Conservation (phyloP, 2,888 invertebrate species). For the Marronus borbonicus region DNA sequence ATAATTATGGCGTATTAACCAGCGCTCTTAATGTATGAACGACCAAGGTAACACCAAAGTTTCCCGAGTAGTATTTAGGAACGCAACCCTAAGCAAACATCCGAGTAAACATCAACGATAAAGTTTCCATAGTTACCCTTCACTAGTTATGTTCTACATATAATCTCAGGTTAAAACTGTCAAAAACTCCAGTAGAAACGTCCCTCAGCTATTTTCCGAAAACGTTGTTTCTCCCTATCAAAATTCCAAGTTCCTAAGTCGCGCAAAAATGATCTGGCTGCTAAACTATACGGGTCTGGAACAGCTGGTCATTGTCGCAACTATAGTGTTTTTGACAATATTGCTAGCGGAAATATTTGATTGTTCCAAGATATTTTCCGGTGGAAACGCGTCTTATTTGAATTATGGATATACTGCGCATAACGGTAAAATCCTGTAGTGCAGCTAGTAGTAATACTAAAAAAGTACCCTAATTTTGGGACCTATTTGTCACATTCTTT, state of each 20-base stretch:
- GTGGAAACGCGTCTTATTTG: not conserved
- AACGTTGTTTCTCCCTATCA: not conserved
- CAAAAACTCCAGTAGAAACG: not conserved
- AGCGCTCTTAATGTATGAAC: no score
- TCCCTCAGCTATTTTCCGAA: no score
- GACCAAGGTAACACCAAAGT: no score
- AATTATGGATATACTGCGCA: slow-evolving; percentile 44
- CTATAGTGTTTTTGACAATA: slow-evolving; percentile 50
- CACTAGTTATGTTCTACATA: not conserved
- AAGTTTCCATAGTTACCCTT: slow-evolving; percentile 19
- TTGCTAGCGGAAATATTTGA: slow-evolving; percentile 55
- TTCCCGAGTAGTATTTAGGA: no score
- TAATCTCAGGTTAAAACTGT: slow-evolving; percentile 11
- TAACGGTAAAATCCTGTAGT: slow-evolving; percentile 40
- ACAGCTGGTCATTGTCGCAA: slow-evolving; percentile 50
- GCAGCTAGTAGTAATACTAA: not conserved
- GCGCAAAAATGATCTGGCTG: slow-evolving; percentile 44
- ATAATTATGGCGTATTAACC: no score
- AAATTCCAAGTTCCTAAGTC: slow-evolving; percentile 48
- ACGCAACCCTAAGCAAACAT: no score
- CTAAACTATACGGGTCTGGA: slow-evolving; percentile 48
- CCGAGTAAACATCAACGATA: no score
- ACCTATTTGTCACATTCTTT: no score
- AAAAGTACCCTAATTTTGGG: not conserved
- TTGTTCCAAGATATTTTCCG: slow-evolving; percentile 48